Evolutionary conservation across 2,888 invertebrate species (phyloP).

Genomic region (Camptogramma bilineatum): DNA sequence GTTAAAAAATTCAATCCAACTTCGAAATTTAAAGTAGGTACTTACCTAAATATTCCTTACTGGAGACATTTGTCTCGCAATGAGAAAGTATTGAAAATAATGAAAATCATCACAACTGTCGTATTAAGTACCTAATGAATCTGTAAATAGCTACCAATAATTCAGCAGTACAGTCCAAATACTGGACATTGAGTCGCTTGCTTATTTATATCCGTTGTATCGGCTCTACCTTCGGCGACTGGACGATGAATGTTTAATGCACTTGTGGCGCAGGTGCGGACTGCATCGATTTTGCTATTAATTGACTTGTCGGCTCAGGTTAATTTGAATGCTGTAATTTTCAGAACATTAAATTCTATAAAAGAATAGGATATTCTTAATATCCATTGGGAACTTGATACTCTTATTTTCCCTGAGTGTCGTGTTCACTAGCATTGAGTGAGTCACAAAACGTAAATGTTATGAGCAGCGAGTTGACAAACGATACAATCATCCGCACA

Average conservation of each 20-base stretch:
- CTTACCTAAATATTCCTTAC: no score
- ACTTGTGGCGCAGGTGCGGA: constrained; percentile 16
- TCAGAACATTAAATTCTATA: neutral
- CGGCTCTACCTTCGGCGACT: neutral
- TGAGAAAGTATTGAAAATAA: neutral
- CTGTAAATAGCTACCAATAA: neutral
- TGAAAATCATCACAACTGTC: neutral
- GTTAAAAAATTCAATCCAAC: no score
- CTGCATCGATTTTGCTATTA: constrained; percentile 19
- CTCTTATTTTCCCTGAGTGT: neutral
- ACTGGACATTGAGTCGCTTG: neutral
- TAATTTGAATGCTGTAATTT: neutral
- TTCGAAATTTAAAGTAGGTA: no score
- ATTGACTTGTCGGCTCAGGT: neutral
- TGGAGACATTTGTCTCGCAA: no score
- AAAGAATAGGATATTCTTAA: neutral
- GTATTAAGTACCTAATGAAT: neutral
- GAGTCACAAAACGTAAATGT: constrained; percentile 10
- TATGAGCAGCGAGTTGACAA: constrained; percentile 7
- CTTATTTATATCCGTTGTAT: constrained; percentile 10
- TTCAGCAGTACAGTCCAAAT: neutral
- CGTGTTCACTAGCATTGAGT: constrained; percentile 7
- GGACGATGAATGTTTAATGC: constrained; percentile 19
- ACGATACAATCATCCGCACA: constrained; percentile 17
- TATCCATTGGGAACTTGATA: neutral